Evolutionary conservation across 2,113 vertebrate genomes (phyloP).

Genomic region (Hippotragus niger): DNA sequence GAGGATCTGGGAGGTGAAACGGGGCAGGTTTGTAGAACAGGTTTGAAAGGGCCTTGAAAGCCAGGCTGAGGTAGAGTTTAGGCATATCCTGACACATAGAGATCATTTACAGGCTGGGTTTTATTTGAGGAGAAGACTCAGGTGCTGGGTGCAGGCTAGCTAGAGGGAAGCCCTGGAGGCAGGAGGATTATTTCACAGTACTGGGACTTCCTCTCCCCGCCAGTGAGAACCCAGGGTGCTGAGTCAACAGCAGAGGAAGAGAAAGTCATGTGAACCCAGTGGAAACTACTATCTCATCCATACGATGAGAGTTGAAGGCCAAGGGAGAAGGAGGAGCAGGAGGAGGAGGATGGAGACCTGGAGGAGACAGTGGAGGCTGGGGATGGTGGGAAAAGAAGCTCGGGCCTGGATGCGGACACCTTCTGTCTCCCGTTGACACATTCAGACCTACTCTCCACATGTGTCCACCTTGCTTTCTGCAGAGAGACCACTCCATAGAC

Average conservation of each 20-base stretch:
- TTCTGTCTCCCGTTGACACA: not conserved
- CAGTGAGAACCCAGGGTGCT: not conserved
- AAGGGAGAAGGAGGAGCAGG: not conserved
- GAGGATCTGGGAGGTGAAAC: not conserved
- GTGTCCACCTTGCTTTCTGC: not conserved
- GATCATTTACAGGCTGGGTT: not conserved
- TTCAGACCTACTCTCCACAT: not conserved
- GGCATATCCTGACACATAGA: not conserved
- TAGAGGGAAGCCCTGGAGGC: not conserved
- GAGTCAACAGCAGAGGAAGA: not conserved
- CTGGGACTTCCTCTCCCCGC: not conserved
- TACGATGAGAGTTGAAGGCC: not conserved
- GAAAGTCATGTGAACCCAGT: not conserved
- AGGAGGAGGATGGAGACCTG: not conserved
- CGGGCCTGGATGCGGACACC: not conserved
- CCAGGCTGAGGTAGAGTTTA: not conserved
- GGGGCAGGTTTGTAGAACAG: not conserved
- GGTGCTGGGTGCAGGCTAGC: not conserved
- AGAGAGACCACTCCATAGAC: not conserved
- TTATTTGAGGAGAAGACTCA: not conserved
- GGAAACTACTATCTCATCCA: not conserved
- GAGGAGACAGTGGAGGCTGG: not conserved
- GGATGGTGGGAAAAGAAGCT: not conserved
- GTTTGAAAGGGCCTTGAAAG: not conserved
- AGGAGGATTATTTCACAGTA: not conserved